Base-by-base conservation (phyloP, 1,140 invertebrate species). In the Pseudoatta argentina region DNA sequence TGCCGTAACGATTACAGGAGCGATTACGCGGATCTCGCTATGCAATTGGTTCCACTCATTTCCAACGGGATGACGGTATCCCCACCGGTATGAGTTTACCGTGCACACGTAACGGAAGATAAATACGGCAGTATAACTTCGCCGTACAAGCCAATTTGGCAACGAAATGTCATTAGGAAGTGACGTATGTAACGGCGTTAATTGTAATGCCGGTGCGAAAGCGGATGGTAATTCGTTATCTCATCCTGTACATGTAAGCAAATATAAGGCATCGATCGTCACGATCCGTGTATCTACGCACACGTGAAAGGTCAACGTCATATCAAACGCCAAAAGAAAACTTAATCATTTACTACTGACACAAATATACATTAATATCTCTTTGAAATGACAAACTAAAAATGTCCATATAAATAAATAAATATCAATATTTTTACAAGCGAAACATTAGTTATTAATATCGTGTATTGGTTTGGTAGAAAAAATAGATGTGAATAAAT, bases 71-170 rank as follows among this genome's bases (percentile, higher is more conserved):
- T 75, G 55, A 83, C 44, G 79, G 55, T 61, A 21, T 21, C 69
- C 7, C 39, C 39, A 10, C 8, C 69, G n/a, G 48, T 69, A 30
- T 61, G 69, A 83, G 27, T 83, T 83, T 83, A 34, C 79, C 69
- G 44, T 83, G 69, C 44, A 51, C 69, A 83, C 79, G 69, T 75
- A 83, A 75, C 79, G 69, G 53, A 75, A 83, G 79, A 75, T 83
- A 83, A 83, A 83, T 83, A 83, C 55, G 79, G n/a, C 55, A 48
- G 69, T 83, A 83, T 83, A 83, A 75, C 79, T 83, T 73, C 21
- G 69, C 39, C 69, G 55, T 75, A 83, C 79, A 83, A 83, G 79
- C 79, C 79, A 83, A 83, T 83, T 83, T 83, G 79, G 79, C 79
- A 83, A 83, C 79, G 79, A 83, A 83, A 83, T 61, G 79, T 83